Base-by-base conservation (phyloP, 2,797 vertebrate genomes). In the Acanthornis magna region DNA sequence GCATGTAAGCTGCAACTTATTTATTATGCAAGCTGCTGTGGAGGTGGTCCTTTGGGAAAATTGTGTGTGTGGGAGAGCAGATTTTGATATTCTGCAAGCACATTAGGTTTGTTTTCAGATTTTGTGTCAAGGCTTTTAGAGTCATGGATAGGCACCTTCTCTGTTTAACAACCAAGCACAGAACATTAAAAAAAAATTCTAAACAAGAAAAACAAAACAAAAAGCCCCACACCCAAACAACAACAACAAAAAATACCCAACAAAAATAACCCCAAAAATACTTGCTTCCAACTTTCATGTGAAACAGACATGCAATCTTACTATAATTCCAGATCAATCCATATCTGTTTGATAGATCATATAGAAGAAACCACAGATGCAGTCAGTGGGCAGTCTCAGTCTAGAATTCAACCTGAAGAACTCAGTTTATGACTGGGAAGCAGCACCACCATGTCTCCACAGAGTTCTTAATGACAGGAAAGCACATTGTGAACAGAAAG, bases 1-100 rank as follows among this genome's bases (percentile, higher is more conserved):
- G 72, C 81, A 47, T 91, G 83, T 57, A 94, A 76, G 63, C 92
- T 93, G 63, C 63, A 83, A 94, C 65, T 89, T 95, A 95, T 91
- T 96, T 95, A 87, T 95, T 96, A 97, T 89, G 94, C 92, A 93
- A 93, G 93, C 82, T 93, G 70, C 93, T 95, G 91, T 96, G 95
- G 95, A 96, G 95, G 95, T 88, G 93, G 95, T 96, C 93, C 91
- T 93, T 76, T 75, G 91, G 93, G 96, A 94, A 94, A 93, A 93
- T 7, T 27, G 25, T 47, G 61, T 66, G 74, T 58, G 93, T 62
- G 92, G 95, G 96, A 94, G 72, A 93, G n/a, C 20, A 79, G 84
- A 92, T 65, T 95, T 89, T 92, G 78, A 88, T 92, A 83, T 92
- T 91, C 93, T 92, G 88, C 54, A 91, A 95, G 93, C 94, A 82